A percentile compares a stretch with the other conserved stretches of the same genome.
phyloP scores from a whole-genome alignment of 2,888 invertebrate genomes.

The Mesoligia furuncula region DNA sequence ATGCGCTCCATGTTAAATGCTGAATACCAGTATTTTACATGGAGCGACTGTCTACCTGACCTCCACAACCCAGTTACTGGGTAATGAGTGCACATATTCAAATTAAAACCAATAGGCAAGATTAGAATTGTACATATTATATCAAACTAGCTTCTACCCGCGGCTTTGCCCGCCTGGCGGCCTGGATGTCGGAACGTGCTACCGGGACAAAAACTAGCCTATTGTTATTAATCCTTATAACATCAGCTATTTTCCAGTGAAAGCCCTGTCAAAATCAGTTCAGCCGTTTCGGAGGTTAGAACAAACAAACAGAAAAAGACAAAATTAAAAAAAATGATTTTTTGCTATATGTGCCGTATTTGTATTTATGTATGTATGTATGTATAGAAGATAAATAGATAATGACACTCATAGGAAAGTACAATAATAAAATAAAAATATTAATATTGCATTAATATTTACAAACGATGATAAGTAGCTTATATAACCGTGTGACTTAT shows the following conservation, averaged over 20 bases:
- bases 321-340: too few species aligned
- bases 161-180: not conserved
- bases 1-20: not conserved
- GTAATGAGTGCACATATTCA: not conserved
- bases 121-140: too few species aligned
- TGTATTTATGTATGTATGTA: not conserved
- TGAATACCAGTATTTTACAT: not conserved
- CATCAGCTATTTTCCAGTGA: not conserved
- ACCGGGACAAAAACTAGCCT: not conserved
- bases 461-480: constrained; percentile 8
- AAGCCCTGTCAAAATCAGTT: not conserved
- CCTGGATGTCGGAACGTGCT: not conserved
- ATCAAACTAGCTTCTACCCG: too few species aligned
- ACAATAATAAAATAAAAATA: not conserved
- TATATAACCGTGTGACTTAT: not conserved
- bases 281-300: not conserved
- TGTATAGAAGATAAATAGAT: constrained; percentile 9
- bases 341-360: not conserved
- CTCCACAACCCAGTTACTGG: not conserved
- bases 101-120: not conserved
- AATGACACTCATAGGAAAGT: constrained; percentile 21
- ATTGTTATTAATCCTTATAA: not conserved
- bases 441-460: not conserved
- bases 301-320: not conserved
- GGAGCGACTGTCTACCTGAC: not conserved